phyloP scores from a whole-genome alignment of 2,888 invertebrate species.

The Drosophila lutescens region DNA sequence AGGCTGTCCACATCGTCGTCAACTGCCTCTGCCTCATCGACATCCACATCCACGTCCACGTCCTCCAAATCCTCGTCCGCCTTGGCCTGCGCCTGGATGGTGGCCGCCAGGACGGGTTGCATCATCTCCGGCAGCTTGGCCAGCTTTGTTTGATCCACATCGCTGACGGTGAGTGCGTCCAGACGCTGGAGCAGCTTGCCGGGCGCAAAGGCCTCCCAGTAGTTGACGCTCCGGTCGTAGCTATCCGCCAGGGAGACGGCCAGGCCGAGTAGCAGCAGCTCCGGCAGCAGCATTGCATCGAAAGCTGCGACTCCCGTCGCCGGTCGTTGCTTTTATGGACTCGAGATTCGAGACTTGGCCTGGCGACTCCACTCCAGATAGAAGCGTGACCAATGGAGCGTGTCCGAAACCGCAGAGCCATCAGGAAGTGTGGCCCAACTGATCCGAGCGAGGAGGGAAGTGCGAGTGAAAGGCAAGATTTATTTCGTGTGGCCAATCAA shows the following conservation, averaged over 20 bases:
- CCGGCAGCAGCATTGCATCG: slow-evolving; percentile 20
- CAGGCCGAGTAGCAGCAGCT: slow-evolving; percentile 49
- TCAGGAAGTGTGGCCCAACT: slow-evolving; percentile 41
- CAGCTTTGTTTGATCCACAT: slow-evolving; percentile 15
- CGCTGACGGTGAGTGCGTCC: slow-evolving; percentile 58
- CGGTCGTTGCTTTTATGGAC: slow-evolving; percentile 34
- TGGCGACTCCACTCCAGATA: not conserved
- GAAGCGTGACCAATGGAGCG: slow-evolving; percentile 32
- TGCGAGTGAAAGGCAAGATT: slow-evolving; percentile 62
- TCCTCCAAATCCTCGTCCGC: slow-evolving; percentile 20
- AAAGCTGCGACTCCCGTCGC: slow-evolving; percentile 6
- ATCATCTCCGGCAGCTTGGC: slow-evolving; percentile 8
- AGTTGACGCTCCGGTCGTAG: slow-evolving; percentile 65
- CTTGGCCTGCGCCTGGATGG: slow-evolving; percentile 48
- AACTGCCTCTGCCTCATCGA: slow-evolving; percentile 20
- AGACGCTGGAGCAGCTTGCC: slow-evolving; percentile 66
- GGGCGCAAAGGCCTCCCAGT: slow-evolving; percentile 71
- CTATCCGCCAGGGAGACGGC: slow-evolving; percentile 24
- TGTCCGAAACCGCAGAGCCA: slow-evolving; percentile 43
- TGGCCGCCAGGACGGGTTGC: slow-evolving; percentile 1
- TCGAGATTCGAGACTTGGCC: not conserved
- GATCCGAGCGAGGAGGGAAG: slow-evolving; percentile 50
- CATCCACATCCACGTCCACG: slow-evolving; percentile 29
- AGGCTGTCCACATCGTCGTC: slow-evolving; percentile 40
- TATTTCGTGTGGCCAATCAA: slow-evolving; percentile 58